Evolutionary conservation across 2,113 vertebrate species (phyloP), one percentile per base, ranked within the genome.

Genomic region (Pipra filicauda): DNA sequence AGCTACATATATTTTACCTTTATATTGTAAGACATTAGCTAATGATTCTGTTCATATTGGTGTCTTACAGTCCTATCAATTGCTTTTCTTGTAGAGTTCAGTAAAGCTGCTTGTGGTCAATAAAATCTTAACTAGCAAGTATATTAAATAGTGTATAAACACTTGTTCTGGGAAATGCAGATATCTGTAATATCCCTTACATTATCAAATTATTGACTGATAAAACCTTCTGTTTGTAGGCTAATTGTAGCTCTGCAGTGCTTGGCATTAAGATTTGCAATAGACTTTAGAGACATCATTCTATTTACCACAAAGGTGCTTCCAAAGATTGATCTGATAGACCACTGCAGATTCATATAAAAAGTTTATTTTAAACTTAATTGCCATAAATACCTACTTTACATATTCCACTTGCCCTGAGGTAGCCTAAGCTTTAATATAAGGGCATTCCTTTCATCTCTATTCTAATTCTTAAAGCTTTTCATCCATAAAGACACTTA

Each of bases 381-480:
- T 41, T 93, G 33, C 43, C 7, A 1, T 79, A 85, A 82, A 58
- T 82, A 43, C 44, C 37, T 79, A 55, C 15, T 89, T 89, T 72
- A 72, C n/a, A 10, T 31, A 49, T 91, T 91, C 82, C 17, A 24
- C 43, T 93, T 95, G 37, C 49, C 62, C 57, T 48, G 39, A 87
- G 33, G 52, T 77, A 33, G 24, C 30, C 35, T 69, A 54, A 58
- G 37, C 9, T 78, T 82, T 91, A 69, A 61, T 41, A 23, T 61
- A 31, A 70, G 26, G 20, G 21, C 35, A 65, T 79, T 91, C 22
- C 39, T 77, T 52, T 89, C 35, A 74, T 59, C 33, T 52, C 71
- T 85, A 48, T 84, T 95, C 39, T 81, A 84, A 84, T 93, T 91
- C 43, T 72, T 91, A 65, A 91, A 85, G 65, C 7, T 85, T 89